Conservation (phyloP, 2,113 vertebrate species). For the Pungitius pungitius region DNA sequence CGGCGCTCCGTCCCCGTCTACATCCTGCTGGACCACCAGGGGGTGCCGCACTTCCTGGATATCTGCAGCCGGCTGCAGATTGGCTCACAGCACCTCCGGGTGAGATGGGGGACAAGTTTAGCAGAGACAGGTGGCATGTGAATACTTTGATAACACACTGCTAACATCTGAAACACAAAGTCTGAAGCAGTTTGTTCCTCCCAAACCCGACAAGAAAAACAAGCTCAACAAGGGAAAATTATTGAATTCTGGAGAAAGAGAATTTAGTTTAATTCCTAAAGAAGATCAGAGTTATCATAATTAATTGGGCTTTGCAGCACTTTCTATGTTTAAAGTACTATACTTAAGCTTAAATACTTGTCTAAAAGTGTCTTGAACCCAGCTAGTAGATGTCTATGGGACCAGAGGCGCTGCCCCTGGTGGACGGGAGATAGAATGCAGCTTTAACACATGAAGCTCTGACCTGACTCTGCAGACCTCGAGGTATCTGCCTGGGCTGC, state of each 20-base stretch:
- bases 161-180: not conserved
- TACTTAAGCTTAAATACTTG: too few species aligned
- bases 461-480: too few species aligned
- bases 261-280: too few species aligned
- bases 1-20: constrained; percentile 88
- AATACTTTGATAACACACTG: not conserved
- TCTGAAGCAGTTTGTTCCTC: not conserved
- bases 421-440: too few species aligned
- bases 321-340: too few species aligned
- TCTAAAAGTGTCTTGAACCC: not conserved
- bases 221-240: too few species aligned
- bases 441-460: too few species aligned
- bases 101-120: constrained; percentile 60
- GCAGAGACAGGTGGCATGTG: not conserved
- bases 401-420: too few species aligned
- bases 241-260: too few species aligned
- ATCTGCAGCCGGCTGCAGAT: constrained; percentile 90
- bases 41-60: constrained; percentile 88
- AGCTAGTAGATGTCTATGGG: too few species aligned
- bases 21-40: constrained; percentile 86
- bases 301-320: too few species aligned
- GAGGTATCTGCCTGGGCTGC: not conserved
- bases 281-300: too few species aligned
- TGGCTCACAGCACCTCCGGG: constrained; percentile 83
- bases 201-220: not conserved